Conservation (phyloP, 2,888 invertebrate genomes). For the Leptura quadrifasciata region DNA sequence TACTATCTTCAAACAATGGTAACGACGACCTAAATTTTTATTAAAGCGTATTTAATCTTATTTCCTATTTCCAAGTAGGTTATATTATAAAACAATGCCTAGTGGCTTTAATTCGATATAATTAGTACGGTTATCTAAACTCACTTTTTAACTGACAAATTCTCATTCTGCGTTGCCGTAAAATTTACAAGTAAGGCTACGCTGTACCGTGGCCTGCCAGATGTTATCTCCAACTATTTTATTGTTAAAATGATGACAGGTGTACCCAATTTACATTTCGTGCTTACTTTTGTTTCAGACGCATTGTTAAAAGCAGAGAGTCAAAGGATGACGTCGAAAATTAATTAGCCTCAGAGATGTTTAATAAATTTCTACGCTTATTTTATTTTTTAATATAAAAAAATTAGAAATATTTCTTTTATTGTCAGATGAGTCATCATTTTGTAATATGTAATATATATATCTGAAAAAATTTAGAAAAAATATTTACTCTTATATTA, state of each 20-base stretch:
- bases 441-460: no score
- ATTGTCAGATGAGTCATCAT: no score
- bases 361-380: no score
- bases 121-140: constrained; percentile 43
- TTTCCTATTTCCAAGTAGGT: constrained; percentile 50
- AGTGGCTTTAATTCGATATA: constrained; percentile 38
- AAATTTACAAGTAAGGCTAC: not conserved
- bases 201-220: constrained; percentile 7
- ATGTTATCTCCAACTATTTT: not conserved
- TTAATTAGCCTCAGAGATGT: no score
- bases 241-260: constrained; percentile 8
- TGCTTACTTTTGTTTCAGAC: not conserved
- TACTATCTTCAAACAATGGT: constrained; percentile 26
- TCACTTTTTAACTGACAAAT: constrained; percentile 49
- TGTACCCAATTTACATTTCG: not conserved
- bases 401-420: no score
- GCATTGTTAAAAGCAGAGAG: not conserved
- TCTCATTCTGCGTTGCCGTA: not conserved
- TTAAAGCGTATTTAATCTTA: constrained; percentile 45
- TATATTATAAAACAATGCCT: constrained; percentile 49
- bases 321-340: no score
- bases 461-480: no score
- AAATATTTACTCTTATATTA: no score
- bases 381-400: no score
- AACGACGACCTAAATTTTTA: constrained; percentile 46